Evolutionary conservation across 2,888 invertebrate species (phyloP).

Genomic region (Carpatolechia fugitivella): DNA sequence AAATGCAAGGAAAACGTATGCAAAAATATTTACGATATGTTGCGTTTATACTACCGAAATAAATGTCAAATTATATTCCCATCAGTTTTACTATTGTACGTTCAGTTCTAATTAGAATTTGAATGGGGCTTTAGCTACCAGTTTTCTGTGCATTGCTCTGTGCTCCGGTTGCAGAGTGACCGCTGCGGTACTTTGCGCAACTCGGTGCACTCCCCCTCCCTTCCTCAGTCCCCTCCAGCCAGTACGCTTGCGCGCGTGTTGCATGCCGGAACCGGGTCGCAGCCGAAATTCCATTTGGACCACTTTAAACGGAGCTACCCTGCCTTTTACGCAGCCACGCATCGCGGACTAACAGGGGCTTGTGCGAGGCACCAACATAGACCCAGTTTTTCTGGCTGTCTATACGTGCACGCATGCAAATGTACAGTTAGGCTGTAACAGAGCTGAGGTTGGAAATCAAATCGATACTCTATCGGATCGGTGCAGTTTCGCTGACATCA

Average conservation of each 20-base stretch:
- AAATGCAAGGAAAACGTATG: too few relatives aligned
- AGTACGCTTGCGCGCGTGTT: slow-evolving; percentile 74
- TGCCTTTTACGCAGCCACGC: slow-evolving; percentile 32
- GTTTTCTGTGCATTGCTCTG: slow-evolving; percentile 20
- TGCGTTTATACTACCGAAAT: neutral
- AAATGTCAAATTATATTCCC: neutral
- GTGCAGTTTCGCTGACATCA: slow-evolving; percentile 22
- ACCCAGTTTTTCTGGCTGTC: slow-evolving; percentile 39
- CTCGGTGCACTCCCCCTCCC: slow-evolving; percentile 64
- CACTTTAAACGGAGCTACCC: slow-evolving; percentile 49
- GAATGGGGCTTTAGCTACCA: neutral
- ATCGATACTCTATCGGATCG: slow-evolving; percentile 55
- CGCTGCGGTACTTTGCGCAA: slow-evolving; percentile 72
- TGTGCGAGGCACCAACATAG: slow-evolving; percentile 34
- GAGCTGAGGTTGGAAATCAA: slow-evolving; percentile 54
- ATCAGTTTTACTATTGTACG: neutral
- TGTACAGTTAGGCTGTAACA: slow-evolving; percentile 73
- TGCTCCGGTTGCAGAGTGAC: slow-evolving; percentile 56
- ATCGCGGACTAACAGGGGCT: slow-evolving; percentile 9
- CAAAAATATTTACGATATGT: too few relatives aligned
- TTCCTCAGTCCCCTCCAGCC: slow-evolving; percentile 32
- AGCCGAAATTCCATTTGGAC: slow-evolving; percentile 61
- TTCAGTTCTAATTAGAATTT: neutral
- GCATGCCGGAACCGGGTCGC: slow-evolving; percentile 77
- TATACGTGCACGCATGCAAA: slow-evolving; percentile 77